A percentile compares a stretch with the other conserved stretches of the same genome.
Evolutionary conservation across 2,888 invertebrate genomes (phyloP).

Genomic region (Parthenolecanium corni): DNA sequence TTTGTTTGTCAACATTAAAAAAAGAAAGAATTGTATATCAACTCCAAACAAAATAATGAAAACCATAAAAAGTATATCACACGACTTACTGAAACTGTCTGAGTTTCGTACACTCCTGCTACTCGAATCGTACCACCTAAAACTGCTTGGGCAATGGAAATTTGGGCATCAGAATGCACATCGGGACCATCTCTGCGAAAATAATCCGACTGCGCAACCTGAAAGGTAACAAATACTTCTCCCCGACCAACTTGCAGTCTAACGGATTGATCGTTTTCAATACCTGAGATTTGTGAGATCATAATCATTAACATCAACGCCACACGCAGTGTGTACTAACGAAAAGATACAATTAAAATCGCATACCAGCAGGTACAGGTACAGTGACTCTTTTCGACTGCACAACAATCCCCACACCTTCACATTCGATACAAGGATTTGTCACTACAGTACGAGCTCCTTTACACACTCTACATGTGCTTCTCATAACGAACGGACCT

Average conservation of each 20-base stretch:
- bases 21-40: too few relatives aligned
- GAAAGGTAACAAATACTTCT: constrained; percentile 88
- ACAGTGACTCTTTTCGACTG: constrained; percentile 81
- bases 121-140: constrained; percentile 86
- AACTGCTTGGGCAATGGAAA: constrained; percentile 82
- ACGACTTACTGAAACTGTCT: constrained; percentile 62
- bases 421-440: constrained; percentile 81
- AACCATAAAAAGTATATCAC: too few relatives aligned
- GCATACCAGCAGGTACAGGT: constrained; percentile 71
- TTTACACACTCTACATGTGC: constrained; percentile 84
- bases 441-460: constrained; percentile 76
- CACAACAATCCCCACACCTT: constrained; percentile 81
- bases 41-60: too few relatives aligned
- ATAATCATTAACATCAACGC: neutral
- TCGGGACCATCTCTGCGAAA: constrained; percentile 90
- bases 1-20: too few relatives aligned
- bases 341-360: neutral
- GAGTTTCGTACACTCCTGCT: constrained; percentile 91
- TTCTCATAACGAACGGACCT: constrained; percentile 94
- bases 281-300: constrained; percentile 45
- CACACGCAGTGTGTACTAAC: neutral
- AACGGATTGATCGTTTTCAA: constrained; percentile 95
- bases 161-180: constrained; percentile 84
- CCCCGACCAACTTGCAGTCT: constrained; percentile 86
- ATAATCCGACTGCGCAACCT: constrained; percentile 75